These are phyloP conservation scores for Cheilosia vernalis DNA, from an alignment of 2,888 invertebrate genomes.

Conservation along the genomic window DNA sequence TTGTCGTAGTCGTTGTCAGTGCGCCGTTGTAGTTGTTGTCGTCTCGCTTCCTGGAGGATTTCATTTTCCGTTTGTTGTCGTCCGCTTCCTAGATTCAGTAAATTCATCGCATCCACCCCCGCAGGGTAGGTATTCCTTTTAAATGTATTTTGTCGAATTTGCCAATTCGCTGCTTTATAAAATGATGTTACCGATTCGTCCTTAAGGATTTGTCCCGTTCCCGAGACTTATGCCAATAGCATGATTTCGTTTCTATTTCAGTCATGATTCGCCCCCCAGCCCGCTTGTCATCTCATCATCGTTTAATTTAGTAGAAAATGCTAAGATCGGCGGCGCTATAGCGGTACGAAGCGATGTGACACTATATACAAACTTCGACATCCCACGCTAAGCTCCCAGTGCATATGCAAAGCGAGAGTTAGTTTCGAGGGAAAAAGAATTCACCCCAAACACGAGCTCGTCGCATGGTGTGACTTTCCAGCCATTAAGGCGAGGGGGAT, in stretches of 20 bases:
- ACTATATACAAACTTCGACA: background rate
- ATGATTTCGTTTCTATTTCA: constrained; percentile 29
- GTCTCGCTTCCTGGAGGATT: constrained; percentile 37
- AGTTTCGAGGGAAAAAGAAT: constrained; percentile 6
- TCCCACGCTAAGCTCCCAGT: background rate
- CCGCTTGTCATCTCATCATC: background rate
- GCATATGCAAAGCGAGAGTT: constrained; percentile 14
- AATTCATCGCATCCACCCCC: background rate
- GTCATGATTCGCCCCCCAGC: background rate
- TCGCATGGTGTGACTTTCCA: constrained; percentile 42
- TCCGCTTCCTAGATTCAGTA: background rate
- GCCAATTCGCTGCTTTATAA: constrained; percentile 43
- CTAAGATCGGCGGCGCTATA: constrained; percentile 5
- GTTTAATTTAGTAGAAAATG: constrained; percentile 65
- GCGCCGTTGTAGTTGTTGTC: constrained; percentile 15
- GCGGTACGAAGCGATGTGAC: constrained; percentile 9
- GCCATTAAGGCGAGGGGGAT: constrained; percentile 3
- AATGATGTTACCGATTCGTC: constrained; percentile 44
- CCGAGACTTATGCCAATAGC: constrained; percentile 23
- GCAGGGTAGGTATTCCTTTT: background rate
- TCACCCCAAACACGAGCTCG: background rate
- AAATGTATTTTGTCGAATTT: constrained; percentile 31
- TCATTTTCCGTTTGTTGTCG: constrained; percentile 23
- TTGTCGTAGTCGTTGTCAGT: background rate
- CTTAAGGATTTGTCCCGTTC: constrained; percentile 16